Percentiles rank a stretch among this genome's conserved stretches.
Evolutionary conservation across 2,797 vertebrate species (phyloP).

Genomic region (Tamandua tetradactyla): DNA sequence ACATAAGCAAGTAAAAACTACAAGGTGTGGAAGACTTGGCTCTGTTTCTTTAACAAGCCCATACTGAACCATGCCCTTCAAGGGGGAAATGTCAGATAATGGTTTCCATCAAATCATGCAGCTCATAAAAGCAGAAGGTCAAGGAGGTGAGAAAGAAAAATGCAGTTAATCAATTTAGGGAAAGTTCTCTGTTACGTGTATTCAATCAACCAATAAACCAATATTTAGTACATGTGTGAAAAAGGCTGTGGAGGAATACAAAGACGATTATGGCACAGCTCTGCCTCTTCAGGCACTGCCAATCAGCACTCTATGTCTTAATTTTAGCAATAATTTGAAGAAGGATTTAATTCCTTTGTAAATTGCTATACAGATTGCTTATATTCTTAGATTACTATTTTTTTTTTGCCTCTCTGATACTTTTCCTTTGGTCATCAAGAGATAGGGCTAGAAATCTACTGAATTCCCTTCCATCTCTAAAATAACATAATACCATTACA

Average conservation of each 20-base stretch:
- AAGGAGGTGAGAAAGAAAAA: background rate
- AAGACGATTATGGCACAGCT: background rate
- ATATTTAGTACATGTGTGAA: background rate
- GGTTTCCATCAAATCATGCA: conserved; percentile 18
- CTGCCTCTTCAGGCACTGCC: background rate
- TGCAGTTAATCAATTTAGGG: background rate
- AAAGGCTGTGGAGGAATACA: background rate
- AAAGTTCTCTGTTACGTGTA: background rate
- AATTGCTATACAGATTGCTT: background rate
- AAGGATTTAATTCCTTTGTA: background rate
- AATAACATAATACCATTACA: background rate
- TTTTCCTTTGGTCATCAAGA: conserved; percentile 11
- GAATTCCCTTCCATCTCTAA: conserved; percentile 14
- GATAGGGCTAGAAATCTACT: background rate
- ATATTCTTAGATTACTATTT: background rate
- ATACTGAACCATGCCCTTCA: background rate
- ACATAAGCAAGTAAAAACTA: background rate
- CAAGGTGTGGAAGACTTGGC: background rate
- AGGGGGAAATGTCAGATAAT: background rate
- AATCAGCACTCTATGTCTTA: background rate
- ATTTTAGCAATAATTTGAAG: background rate
- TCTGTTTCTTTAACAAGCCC: background rate
- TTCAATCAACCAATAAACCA: background rate
- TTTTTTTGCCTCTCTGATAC: background rate
- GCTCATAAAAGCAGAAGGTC: background rate